Conservation (phyloP, 2,797 vertebrate species). For the Adelosebastes latens region DNA sequence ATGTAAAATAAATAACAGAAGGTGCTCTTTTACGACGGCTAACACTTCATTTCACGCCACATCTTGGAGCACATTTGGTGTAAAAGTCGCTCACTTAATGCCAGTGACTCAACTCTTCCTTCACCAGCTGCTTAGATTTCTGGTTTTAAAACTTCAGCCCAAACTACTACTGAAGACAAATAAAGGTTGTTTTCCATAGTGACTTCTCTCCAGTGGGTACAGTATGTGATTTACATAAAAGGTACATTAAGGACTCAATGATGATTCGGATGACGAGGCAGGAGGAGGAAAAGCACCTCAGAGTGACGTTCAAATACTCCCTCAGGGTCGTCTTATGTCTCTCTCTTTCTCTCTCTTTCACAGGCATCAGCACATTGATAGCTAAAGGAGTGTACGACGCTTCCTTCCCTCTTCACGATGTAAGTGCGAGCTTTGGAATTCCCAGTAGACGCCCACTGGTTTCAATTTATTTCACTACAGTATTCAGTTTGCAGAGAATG, state of each 20-base stretch:
- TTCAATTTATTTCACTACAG: not conserved
- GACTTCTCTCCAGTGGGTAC: no score
- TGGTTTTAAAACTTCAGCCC: not conserved
- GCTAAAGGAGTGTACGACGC: conserved; percentile 95
- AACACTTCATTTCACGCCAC: conserved; percentile 6
- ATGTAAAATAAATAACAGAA: conserved; percentile 8
- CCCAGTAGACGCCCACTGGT: not conserved
- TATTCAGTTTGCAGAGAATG: not conserved
- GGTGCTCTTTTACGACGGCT: conserved; percentile 1
- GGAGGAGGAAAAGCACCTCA: not conserved
- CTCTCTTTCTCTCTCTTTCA: conserved; percentile 40
- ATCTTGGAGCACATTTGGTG: conserved; percentile 10
- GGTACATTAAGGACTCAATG: not conserved
- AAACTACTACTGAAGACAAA: not conserved
- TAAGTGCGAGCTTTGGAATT: conserved; percentile 72
- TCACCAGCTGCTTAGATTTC: not conserved
- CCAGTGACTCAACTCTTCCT: not conserved
- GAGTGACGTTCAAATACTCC: not conserved
- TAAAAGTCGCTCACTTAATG: not conserved
- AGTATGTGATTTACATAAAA: not conserved
- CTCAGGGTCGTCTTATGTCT: not conserved
- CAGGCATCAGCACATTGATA: conserved; percentile 94
- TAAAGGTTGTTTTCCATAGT: not conserved
- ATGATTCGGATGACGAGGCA: not conserved
- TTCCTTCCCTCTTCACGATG: conserved; percentile 95